Base-by-base conservation (phyloP, 2,888 invertebrate genomes). In the Drosophila neutralis region DNA sequence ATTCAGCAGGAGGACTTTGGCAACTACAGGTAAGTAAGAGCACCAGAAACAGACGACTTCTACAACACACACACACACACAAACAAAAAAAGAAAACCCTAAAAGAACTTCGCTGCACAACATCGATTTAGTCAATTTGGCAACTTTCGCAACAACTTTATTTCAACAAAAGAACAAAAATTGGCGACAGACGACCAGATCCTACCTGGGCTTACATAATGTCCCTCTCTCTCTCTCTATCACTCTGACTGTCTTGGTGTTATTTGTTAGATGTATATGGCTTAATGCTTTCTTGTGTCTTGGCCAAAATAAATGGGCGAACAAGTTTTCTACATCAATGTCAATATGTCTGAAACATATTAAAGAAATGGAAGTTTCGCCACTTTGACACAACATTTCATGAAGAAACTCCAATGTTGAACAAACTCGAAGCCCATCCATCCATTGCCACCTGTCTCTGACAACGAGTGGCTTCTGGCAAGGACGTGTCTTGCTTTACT, bases 1-100 rank as follows among this genome's bases (percentile, higher is more conserved):
- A 95, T 96, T 40, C 95, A 95, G 87, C 95, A 95, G 0, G 95
- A 95, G 77, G 96, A 96, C 92, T 96, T 96, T 80, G 96, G 96
- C 36, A 96, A 96, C 91, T 96, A 96, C 91, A 95, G 95, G 95
- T 95, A 82, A 91, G 90, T 76, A 24, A 10, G 21, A 38, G 42
- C 40, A n/a, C n/a, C 18, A 31, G 2, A 38, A 40, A 3, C 53
- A 53, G 40, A 54, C 69, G 74, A 80, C 67, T 82, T 78, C 66
- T 73, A 58, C 52, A 6, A 67, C 70, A 68, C 66, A 66, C 63
- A 33, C 3, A 33, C 33, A 10, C 10, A 33, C 31, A 31, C 31
- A 63, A 60, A 10, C n/a, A 40, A 5, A 6, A n/a, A 6, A 7
- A 13, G 11, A 13, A 42, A 70, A 63, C 57, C 65, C 52, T 11